Conservation (phyloP, 2,888 invertebrate species). For the Mechanitis messenoides region DNA sequence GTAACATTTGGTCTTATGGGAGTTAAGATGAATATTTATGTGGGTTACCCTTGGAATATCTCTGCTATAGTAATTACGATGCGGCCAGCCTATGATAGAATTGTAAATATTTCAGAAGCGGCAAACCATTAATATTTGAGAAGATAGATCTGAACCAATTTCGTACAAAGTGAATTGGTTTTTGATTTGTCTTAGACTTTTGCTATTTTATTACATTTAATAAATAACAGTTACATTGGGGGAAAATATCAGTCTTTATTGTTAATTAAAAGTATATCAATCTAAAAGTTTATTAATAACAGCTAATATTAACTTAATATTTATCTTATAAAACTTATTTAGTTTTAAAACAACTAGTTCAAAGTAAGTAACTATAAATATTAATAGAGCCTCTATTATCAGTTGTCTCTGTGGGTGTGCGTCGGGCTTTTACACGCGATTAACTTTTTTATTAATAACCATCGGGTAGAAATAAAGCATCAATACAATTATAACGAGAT, state of each 20-base stretch:
- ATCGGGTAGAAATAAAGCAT: constrained; percentile 27
- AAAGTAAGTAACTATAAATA: no score
- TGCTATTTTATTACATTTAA: neutral
- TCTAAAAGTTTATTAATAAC: no score
- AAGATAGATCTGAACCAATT: constrained; percentile 9
- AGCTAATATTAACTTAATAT: no score
- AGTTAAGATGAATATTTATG: constrained; percentile 49
- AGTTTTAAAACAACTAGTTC: no score
- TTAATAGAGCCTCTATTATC: no score
- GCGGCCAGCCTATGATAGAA: constrained; percentile 27
- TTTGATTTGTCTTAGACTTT: constrained; percentile 9
- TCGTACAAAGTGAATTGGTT: neutral
- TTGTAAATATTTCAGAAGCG: constrained; percentile 29
- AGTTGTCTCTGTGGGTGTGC: constrained; percentile 16
- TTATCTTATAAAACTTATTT: no score
- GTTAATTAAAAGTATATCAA: no score
- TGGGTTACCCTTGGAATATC: constrained; percentile 39
- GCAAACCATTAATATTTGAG: constrained; percentile 28
- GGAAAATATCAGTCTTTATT: no score
- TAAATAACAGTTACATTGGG: no score
- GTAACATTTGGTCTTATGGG: constrained; percentile 25
- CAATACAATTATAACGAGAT: constrained; percentile 7
- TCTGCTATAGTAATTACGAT: constrained; percentile 47
- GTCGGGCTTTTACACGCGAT: constrained; percentile 50
- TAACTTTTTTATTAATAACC: constrained; percentile 67